Base-by-base conservation (phyloP, 1,140 invertebrate genomes). In the Macrotrachela quadricornifera region DNA sequence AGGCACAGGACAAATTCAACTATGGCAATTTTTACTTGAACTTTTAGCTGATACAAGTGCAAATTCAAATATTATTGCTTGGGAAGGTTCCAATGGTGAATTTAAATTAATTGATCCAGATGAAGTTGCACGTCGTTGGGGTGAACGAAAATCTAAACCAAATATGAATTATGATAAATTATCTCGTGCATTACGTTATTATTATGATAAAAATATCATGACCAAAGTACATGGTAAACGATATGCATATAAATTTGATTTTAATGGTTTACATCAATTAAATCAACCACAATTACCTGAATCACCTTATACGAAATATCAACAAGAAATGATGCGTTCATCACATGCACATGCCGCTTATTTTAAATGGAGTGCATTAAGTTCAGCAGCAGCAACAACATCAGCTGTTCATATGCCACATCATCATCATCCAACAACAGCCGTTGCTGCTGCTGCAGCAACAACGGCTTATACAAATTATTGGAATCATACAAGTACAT, bases 151-250 rank as follows among this genome's bases (percentile, higher is more conserved):
- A 71, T 88, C 83, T 42, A 96, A 96, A 70, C 91, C 91, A 37
- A 96, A 96, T 70, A 97, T 97, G 91, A 97, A 97, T 74, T 96
- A 96, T 70, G 91, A 96, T 72, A 97, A 97, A 74, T 79, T 97
- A 57, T 91, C 85, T 64, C 77, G 91, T 57, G 90, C 90, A 54
- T 76, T 97, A 59, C 84, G 91, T 79, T 91, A 73, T 75, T 76
- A 76, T 59, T 76, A 76, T 62, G 75, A 77, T 61, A 76, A 77
- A 60, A 76, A 77, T 59, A 76, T 76, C 54, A 75, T 76, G 68
- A 75, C 73, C 37, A 76, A 76, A 63, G 75, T 76, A 10, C 69
- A 73, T 51, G 72, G 72, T 16, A 92, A 92, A 71, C 74, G 86
- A 60, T 92, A 92, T 75, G 87, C 87, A 47, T 94, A 94, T 76